Evolutionary conservation across 2,888 invertebrate species (phyloP).

Genomic region (Lingula anatina): DNA sequence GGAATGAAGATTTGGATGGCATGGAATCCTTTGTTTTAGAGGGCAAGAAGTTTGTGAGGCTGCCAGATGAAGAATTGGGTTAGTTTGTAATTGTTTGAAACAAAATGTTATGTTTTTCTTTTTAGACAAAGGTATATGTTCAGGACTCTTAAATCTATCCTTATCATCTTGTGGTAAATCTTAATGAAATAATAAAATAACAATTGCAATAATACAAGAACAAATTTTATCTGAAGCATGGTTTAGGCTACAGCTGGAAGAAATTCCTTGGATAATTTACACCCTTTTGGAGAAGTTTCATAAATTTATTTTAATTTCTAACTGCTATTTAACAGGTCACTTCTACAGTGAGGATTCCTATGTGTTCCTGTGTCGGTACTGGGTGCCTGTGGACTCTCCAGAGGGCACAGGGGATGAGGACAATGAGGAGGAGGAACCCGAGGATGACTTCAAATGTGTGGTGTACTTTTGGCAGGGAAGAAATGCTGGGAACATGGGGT

Average conservation of each 20-base stretch:
- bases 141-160: too few relatives aligned
- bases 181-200: too few relatives aligned
- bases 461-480: conserved; percentile 99
- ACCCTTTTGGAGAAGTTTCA: too few relatives aligned
- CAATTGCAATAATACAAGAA: too few relatives aligned
- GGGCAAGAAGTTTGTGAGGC: conserved; percentile 91
- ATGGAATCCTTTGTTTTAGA: conserved; percentile 98
- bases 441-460: conserved; percentile 82
- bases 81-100: conserved; percentile 21
- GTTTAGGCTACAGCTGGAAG: too few relatives aligned
- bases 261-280: too few relatives aligned
- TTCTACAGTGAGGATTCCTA: conserved; percentile 96
- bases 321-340: conserved; percentile 58
- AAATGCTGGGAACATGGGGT: conserved; percentile 97
- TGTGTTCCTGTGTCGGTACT: conserved; percentile 95
- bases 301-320: too few relatives aligned
- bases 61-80: conserved; percentile 91
- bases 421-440: conserved; percentile 55
- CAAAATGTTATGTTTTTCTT: too few relatives aligned
- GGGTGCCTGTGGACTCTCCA: conserved; percentile 62
- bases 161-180: too few relatives aligned
- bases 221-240: too few relatives aligned
- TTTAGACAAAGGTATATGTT: too few relatives aligned
- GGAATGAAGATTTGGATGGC: conserved; percentile 96
- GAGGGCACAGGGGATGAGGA: conserved; percentile 57